Percentiles rank a stretch among this genome's conserved stretches.
Evolutionary conservation across 2,888 invertebrate species (phyloP).

Genomic region (Candidula unifasciata): DNA sequence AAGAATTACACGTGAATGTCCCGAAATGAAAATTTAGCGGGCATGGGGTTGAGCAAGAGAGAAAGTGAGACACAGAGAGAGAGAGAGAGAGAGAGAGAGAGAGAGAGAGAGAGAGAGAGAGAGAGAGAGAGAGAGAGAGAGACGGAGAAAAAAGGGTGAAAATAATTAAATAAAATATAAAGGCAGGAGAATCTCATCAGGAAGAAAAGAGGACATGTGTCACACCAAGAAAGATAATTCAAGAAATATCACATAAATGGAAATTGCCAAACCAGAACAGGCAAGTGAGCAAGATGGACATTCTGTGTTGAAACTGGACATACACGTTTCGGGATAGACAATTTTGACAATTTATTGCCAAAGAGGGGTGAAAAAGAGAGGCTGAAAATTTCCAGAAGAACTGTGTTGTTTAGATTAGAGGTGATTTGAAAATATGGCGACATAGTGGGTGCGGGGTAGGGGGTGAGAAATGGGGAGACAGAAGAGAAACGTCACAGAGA

Average conservation of each 20-base stretch:
- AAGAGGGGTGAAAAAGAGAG: neutral
- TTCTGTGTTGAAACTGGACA: neutral
- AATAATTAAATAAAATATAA: too few species aligned
- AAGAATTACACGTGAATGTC: neutral
- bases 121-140: too few species aligned
- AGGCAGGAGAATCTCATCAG: neutral
- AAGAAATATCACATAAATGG: slow-evolving; percentile 34
- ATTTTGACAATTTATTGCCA: slow-evolving; percentile 3
- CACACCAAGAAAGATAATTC: slow-evolving; percentile 30
- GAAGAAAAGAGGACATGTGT: neutral
- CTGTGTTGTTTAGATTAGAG: too few species aligned
- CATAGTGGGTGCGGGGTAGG: too few species aligned
- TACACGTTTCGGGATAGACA: neutral
- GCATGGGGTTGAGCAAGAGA: neutral
- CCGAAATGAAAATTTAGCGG: neutral
- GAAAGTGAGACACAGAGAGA: slow-evolving; percentile 23
- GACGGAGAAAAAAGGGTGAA: too few species aligned
- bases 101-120: neutral
- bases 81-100: slow-evolving; percentile 32
- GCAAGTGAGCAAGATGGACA: slow-evolving; percentile 4
- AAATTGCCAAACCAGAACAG: neutral
- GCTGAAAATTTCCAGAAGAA: too few species aligned
- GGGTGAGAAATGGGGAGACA: neutral
- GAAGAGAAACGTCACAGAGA: neutral
- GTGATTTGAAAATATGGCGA: too few species aligned